Percentiles rank a stretch among this genome's conserved stretches.
These are phyloP conservation scores for Neogobius melanostomus DNA, from an alignment of 2,113 vertebrate species.

Conservation along the genomic window DNA sequence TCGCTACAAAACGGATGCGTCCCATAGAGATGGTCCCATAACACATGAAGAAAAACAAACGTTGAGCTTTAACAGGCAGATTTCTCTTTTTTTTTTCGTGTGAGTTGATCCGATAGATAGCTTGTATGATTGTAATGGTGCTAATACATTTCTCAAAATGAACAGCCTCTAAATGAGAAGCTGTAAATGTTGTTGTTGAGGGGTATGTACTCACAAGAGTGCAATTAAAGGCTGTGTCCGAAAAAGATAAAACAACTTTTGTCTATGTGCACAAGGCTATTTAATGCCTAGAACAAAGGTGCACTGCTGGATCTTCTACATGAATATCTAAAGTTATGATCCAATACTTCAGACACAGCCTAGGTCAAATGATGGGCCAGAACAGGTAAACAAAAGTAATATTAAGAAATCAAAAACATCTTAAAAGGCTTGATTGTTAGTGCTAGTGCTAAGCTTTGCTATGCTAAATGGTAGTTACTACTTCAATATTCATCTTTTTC, in stretches of 20 bases:
- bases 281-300: neutral
- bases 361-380: neutral
- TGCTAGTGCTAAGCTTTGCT: neutral
- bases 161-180: conserved; percentile 15
- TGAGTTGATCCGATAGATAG: conserved; percentile 25
- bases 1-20: conserved; percentile 1
- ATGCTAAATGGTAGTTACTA: conserved; percentile 1
- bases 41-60: conserved; percentile 37
- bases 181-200: conserved; percentile 27
- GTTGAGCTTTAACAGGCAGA: conserved; percentile 14
- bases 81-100: conserved; percentile 25
- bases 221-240: conserved; percentile 7
- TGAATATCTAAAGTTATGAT: too few relatives aligned
- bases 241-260: neutral
- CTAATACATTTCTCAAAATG: conserved; percentile 35
- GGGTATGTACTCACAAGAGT: conserved; percentile 36
- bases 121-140: conserved; percentile 40
- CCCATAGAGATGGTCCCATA: conserved; percentile 15
- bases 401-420: neutral
- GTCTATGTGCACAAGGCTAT: neutral
- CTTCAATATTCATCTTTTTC: neutral
- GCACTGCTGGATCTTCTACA: too few relatives aligned
- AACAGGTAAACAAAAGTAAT: neutral
- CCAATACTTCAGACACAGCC: conserved; percentile 8
- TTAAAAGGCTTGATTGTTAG: conserved; percentile 3